These are phyloP conservation scores for Mesembrinibis cayennensis DNA, from an alignment of 2,113 vertebrate species.

Conservation along the genomic window DNA sequence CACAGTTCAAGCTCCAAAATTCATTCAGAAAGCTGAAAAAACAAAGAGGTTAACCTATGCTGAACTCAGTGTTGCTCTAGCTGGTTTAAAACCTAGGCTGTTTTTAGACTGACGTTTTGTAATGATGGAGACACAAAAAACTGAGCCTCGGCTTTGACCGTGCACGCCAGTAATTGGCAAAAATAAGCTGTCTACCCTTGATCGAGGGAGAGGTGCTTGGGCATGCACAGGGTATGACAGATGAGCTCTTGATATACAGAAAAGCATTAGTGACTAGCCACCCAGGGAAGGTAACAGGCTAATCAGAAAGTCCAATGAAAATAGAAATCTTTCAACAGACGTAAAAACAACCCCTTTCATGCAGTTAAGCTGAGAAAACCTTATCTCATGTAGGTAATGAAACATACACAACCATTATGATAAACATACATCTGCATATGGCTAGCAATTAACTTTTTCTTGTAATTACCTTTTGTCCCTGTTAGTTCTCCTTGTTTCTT, in stretches of 20 bases:
- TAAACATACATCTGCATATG: rapidly evolving
- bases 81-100: neutral
- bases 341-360: neutral
- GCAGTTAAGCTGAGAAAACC: neutral
- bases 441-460: neutral
- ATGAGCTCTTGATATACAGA: neutral
- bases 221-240: neutral
- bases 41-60: neutral
- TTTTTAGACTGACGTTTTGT: neutral
- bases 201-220: neutral
- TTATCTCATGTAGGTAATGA: neutral
- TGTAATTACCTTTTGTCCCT: neutral
- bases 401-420: neutral
- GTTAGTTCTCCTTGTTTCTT: neutral
- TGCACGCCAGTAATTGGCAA: neutral
- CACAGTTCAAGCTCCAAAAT: neutral
- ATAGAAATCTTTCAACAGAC: neutral
- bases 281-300: neutral
- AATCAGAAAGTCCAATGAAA: neutral
- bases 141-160: neutral
- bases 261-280: neutral
- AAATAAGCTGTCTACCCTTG: neutral
- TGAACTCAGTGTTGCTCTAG: neutral
- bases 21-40: neutral
- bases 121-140: neutral